Evolutionary conservation across 2,888 invertebrate species (phyloP).

Genomic region (Hydroisotoma schaefferi): DNA sequence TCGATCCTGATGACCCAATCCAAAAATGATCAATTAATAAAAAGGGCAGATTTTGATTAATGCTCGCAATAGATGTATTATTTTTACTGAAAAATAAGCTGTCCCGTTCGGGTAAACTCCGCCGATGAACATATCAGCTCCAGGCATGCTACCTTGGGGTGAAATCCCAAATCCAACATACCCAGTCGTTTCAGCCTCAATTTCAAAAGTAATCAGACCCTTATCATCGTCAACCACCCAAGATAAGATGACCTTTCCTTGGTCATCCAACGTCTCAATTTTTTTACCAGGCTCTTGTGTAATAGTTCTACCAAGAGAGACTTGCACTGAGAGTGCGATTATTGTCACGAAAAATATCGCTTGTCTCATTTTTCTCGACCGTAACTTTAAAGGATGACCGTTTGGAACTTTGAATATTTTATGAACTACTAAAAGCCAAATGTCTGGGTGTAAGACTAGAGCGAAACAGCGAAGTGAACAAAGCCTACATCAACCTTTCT

Average conservation of each 20-base stretch:
- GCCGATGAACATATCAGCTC: constrained; percentile 4
- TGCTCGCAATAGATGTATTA: not conserved
- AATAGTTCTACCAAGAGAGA: no score
- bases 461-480: no score
- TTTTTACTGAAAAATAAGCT: constrained; percentile 1
- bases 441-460: no score
- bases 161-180: constrained; percentile 1
- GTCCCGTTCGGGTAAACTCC: not conserved
- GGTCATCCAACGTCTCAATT: not conserved
- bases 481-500: no score
- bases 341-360: no score
- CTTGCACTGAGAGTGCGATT: no score
- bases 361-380: no score
- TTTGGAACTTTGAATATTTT: no score
- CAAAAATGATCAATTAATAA: not conserved
- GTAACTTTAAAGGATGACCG: no score
- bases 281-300: no score
- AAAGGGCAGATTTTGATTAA: not conserved
- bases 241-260: not conserved
- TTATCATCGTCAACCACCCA: not conserved
- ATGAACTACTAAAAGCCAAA: no score
- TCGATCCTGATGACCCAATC: not conserved
- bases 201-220: not conserved
- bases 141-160: not conserved
- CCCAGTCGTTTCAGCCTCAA: not conserved